Conservation (phyloP, 2,888 invertebrate species). For the Pseudoips prasinana region DNA sequence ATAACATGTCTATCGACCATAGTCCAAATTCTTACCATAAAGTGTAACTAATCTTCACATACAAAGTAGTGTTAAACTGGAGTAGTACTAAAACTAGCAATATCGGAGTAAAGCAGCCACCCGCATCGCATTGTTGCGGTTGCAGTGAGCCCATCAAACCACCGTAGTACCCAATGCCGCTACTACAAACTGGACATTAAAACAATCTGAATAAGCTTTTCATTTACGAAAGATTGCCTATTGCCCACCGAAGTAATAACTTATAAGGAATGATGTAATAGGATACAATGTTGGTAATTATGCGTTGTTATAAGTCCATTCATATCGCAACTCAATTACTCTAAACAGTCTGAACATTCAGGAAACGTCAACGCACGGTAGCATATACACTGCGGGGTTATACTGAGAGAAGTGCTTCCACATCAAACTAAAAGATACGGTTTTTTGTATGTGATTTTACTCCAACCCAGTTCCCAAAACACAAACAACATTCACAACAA, state of each 20-base stretch:
- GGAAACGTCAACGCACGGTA: conserved; percentile 58
- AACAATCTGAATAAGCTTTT: conserved; percentile 38
- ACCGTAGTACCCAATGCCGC: not conserved
- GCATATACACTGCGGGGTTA: conserved; percentile 29
- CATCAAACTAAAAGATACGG: no score
- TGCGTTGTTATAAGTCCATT: conserved; percentile 48
- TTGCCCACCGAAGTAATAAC: conserved; percentile 37
- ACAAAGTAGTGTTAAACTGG: no score
- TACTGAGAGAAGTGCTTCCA: no score
- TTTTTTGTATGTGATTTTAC: no score
- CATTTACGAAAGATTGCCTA: conserved; percentile 33
- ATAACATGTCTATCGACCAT: no score
- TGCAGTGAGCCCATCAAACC: conserved; percentile 14
- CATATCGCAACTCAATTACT: conserved; percentile 58
- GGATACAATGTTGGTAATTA: conserved; percentile 40
- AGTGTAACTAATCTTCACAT: no score
- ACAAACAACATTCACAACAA: no score
- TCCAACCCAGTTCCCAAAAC: no score
- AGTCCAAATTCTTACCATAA: no score
- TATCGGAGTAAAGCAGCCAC: conserved; percentile 4
- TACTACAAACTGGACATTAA: not conserved
- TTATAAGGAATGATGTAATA: conserved; percentile 42
- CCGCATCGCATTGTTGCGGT: conserved; percentile 31
- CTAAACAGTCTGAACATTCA: conserved; percentile 54
- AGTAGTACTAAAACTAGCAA: no score